A percentile compares a stretch with the other conserved stretches of the same genome.
Conservation (phyloP, 37 sponge, comb jelly and placozoan genomes). For the Ianthella basta region DNA sequence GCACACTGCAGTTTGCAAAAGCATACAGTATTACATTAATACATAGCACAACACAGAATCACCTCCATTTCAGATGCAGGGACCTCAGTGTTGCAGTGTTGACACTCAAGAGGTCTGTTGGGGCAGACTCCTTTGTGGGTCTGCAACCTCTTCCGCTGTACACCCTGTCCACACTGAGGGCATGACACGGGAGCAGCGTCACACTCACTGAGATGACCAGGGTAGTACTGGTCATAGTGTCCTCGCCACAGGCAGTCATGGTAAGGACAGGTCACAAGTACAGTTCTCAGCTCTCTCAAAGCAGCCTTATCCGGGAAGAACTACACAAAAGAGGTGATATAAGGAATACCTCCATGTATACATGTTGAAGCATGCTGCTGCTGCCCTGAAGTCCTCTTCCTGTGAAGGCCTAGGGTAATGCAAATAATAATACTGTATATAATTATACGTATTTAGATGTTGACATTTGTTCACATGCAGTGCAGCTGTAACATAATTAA, state of each 20-base stretch:
- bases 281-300: slow-evolving; percentile 42
- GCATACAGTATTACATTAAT: too few relatives aligned
- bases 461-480: too few relatives aligned
- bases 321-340: neutral
- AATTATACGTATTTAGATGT: too few relatives aligned
- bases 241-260: slow-evolving; percentile 73
- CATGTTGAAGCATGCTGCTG: too few relatives aligned
- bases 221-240: slow-evolving; percentile 33
- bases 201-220: slow-evolving; percentile 44
- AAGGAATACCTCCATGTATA: too few relatives aligned
- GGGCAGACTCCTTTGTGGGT: slow-evolving; percentile 39
- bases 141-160: slow-evolving; percentile 26
- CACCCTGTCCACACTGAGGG: slow-evolving; percentile 39
- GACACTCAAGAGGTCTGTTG: slow-evolving; percentile 39
- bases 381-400: too few relatives aligned
- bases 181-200: slow-evolving; percentile 38
- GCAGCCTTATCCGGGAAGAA: slow-evolving; percentile 73
- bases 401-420: too few relatives aligned
- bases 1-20: too few relatives aligned
- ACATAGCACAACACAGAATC: too few relatives aligned
- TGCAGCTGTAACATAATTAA: too few relatives aligned
- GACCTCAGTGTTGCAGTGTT: slow-evolving; percentile 36
- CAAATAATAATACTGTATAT: too few relatives aligned
- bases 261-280: slow-evolving; percentile 42
- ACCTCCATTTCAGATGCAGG: slow-evolving; percentile 33